These are phyloP conservation scores for Paracentrotus lividus DNA, from an alignment of 53 echinoderm and acorn worm species.

Conservation along the genomic window DNA sequence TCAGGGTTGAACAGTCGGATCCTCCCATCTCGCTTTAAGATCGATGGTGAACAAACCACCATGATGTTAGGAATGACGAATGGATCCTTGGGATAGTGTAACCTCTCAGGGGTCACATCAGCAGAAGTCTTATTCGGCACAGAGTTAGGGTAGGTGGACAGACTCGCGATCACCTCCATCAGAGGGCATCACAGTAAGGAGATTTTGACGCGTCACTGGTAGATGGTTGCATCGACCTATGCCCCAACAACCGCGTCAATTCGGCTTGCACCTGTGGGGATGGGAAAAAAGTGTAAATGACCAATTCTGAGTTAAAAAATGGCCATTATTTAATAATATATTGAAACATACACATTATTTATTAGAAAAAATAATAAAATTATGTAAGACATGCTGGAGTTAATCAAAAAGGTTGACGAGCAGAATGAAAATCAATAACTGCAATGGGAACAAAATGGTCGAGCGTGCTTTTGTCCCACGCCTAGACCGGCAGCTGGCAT, in stretches of 20 bases:
- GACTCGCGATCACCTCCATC: conserved; percentile 68
- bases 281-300: too few relatives aligned
- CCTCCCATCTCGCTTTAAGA: conserved; percentile 65
- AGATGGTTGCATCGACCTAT: conserved; percentile 71
- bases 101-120: conserved; percentile 30
- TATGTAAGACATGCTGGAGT: too few relatives aligned
- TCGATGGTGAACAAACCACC: conserved; percentile 78
- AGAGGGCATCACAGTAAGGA: conserved; percentile 74
- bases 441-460: too few relatives aligned
- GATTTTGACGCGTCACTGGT: conserved; percentile 55
- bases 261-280: conserved; percentile 68
- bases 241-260: conserved; percentile 71
- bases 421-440: too few relatives aligned
- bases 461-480: too few relatives aligned
- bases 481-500: too few relatives aligned
- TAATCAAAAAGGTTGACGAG: too few relatives aligned
- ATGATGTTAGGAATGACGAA: conserved; percentile 70
- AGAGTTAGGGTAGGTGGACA: conserved; percentile 56
- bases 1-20: conserved; percentile 76
- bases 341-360: too few relatives aligned
- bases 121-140: conserved; percentile 54
- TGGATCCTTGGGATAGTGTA: conserved; percentile 67
- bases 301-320: too few relatives aligned
- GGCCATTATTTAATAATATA: too few relatives aligned
- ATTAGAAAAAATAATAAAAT: too few relatives aligned